phyloP scores from a whole-genome alignment of 2,888 invertebrate genomes.

The Phalera bucephala region DNA sequence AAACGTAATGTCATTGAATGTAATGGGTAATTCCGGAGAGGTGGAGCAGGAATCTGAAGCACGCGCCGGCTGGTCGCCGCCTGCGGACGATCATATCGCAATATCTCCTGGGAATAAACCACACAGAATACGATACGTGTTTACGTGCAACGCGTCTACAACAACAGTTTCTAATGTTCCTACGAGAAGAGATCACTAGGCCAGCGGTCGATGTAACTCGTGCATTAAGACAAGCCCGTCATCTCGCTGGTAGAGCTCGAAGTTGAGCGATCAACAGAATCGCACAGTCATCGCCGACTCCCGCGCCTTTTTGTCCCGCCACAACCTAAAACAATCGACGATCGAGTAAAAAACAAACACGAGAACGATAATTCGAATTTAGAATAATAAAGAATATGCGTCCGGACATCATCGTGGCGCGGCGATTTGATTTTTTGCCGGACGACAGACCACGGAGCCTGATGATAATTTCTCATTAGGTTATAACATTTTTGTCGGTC shows the following conservation, averaged over 20 bases:
- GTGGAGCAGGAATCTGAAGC: conserved; percentile 69
- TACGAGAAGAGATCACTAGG: conserved; percentile 32
- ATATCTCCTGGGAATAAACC: conserved; percentile 64
- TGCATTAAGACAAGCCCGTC: conserved; percentile 37
- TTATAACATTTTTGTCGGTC: conserved; percentile 79
- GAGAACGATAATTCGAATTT: conserved; percentile 69
- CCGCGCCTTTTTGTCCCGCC: conserved; percentile 59
- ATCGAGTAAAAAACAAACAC: conserved; percentile 59
- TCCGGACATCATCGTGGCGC: conserved; percentile 49
- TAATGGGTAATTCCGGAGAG: conserved; percentile 74
- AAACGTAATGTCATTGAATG: conserved; percentile 74
- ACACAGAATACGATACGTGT: conserved; percentile 41
- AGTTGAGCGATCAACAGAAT: conserved; percentile 49
- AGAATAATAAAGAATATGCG: conserved; percentile 64
- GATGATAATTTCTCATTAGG: conserved; percentile 83
- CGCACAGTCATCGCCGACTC: conserved; percentile 70
- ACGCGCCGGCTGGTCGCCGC: conserved; percentile 72
- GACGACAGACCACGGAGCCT: conserved; percentile 52
- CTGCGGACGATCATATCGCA: conserved; percentile 67
- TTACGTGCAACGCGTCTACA: conserved; percentile 36
- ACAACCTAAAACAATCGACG: conserved; percentile 71
- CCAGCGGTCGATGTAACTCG: conserved; percentile 48
- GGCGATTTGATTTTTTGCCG: conserved; percentile 71
- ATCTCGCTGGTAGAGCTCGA: conserved; percentile 24
- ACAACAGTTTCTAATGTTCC: conserved; percentile 44